Base-by-base conservation (phyloP, 2,888 invertebrate species). In the Microchrysa polita region DNA sequence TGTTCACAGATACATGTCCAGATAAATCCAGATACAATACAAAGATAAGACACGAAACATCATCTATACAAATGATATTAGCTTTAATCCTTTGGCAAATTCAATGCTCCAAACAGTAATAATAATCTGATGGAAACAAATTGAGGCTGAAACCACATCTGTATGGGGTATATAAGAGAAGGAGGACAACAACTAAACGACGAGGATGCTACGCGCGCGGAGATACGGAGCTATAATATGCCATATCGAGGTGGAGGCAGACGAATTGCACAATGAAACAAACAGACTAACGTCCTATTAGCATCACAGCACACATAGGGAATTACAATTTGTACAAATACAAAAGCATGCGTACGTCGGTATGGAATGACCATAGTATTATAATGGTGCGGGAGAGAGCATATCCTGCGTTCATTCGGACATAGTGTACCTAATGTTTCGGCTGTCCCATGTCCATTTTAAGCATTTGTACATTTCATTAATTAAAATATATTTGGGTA, bases 61-160 rank as follows among this genome's bases (percentile, higher is more conserved):
- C 55, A 69, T 57, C 57, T 55, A 23, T 34, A 53, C 67, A 53
- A 67, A 18, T 27, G 65, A 52, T 67, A 69, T 69, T 69, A 40
- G 69, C 69, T 55, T 73, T 61, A 75, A 73, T 73, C 73, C 73
- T 73, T 75, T 57, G 69, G 67, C 61, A 63, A 67, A 52, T 75
- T 67, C 67, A 73, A 63, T 73, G 69, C 71, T 75, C 75, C 61
- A 44, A 60, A 67, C 73, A 73, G 75, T 73, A 75, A 75, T 75
- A 69, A 75, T 75, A 73, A 73, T 75, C 75, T 73, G 73, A 73
- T 75, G 75, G 75, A 75, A 75, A 75, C 75, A 75, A 73, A 75
- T 75, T 75, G 73, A 61, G 63, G 69, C 73, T 73, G 61, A 73
- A 69, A 69, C 69, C 34, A 40, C 55, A 69, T 55, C 48, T 52